Evolutionary conservation across 2,113 vertebrate genomes (phyloP).

Genomic region (Ondatra zibethicus): DNA sequence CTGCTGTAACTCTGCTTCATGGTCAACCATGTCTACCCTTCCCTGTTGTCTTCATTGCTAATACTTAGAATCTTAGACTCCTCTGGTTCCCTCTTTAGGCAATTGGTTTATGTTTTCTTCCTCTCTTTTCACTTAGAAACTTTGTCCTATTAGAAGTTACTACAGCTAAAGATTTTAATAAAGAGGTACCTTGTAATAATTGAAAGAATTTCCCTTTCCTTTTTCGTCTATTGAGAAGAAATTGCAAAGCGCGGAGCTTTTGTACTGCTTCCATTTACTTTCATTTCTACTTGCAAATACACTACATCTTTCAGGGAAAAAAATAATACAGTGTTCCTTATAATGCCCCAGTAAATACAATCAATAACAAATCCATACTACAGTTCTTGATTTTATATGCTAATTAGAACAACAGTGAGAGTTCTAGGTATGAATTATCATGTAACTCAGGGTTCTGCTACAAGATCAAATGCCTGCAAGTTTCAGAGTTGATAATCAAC

Average conservation of each 20-base stretch:
- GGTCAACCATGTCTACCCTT: neutral
- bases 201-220: neutral
- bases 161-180: constrained; percentile 17
- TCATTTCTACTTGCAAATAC: neutral
- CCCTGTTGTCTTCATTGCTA: neutral
- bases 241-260: neutral
- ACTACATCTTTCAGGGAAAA: neutral
- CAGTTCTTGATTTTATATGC: neutral
- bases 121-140: neutral
- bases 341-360: neutral
- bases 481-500: neutral
- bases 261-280: neutral
- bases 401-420: neutral
- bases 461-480: neutral
- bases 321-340: neutral
- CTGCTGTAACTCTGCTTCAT: neutral
- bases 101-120: neutral
- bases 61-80: neutral
- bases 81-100: neutral
- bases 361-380: neutral
- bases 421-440: constrained; percentile 23
- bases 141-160: neutral
- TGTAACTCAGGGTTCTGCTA: neutral
- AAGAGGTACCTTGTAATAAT: neutral
- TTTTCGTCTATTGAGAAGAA: neutral